Evolutionary conservation across 2,113 vertebrate genomes (phyloP).

Genomic region (Labrus mixtus): DNA sequence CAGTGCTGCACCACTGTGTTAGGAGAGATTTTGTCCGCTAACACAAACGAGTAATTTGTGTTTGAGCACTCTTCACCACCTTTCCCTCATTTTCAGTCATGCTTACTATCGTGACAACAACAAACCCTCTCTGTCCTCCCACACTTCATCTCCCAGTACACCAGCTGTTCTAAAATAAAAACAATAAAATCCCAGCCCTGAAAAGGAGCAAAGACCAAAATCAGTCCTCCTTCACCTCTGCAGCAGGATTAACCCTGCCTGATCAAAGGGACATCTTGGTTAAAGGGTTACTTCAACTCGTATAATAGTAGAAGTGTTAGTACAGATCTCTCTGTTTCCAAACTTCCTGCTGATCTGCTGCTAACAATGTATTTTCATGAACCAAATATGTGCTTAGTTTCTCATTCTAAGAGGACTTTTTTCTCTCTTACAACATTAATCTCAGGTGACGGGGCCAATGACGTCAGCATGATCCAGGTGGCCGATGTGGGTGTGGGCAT

Average conservation of each 20-base stretch:
- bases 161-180: conserved; percentile 32
- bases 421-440: conserved; percentile 48
- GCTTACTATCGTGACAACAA: conserved; percentile 29
- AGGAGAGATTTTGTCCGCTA: background rate
- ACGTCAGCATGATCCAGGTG: conserved; percentile 99
- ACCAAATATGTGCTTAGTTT: background rate
- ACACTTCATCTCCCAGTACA: conserved; percentile 29
- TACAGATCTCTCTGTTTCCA: background rate
- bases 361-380: too few species aligned
- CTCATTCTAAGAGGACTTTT: background rate
- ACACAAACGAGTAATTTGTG: background rate
- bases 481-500: conserved; percentile 98
- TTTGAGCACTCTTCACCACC: conserved; percentile 2
- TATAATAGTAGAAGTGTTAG: conserved; percentile 16
- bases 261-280: background rate
- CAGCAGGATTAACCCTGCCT: background rate
- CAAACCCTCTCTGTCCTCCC: conserved; percentile 21
- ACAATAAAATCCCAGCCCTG: background rate
- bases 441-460: conserved; percentile 96
- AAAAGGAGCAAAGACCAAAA: conserved; percentile 1
- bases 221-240: background rate
- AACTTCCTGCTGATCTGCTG: background rate
- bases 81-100: background rate
- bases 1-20: background rate
- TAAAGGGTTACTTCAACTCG: background rate